Percentiles rank a stretch among this genome's conserved stretches.
These are phyloP conservation scores for Furcula furcula DNA, from an alignment of 2,888 invertebrate species.

Conservation along the genomic window DNA sequence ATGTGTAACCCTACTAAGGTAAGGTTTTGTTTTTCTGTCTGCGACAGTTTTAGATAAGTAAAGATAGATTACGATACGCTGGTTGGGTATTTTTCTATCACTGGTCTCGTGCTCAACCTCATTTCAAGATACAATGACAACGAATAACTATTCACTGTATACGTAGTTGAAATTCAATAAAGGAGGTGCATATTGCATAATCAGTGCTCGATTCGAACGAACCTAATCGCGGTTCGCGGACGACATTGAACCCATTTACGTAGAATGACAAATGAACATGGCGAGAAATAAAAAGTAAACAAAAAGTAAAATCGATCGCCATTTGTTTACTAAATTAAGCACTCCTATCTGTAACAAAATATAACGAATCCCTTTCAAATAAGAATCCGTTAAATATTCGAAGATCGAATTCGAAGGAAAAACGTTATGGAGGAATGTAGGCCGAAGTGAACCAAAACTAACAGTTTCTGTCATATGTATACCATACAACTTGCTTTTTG, in stretches of 20 bases:
- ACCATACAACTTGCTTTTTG: slow-evolving; percentile 11
- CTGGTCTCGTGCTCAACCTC: too few species aligned
- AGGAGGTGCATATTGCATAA: slow-evolving; percentile 2
- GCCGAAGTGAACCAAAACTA: slow-evolving; percentile 14
- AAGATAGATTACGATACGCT: too few species aligned
- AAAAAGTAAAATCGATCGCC: not conserved
- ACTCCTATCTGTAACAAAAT: slow-evolving; percentile 15
- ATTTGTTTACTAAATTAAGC: slow-evolving; percentile 5
- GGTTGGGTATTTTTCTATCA: too few species aligned
- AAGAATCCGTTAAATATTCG: slow-evolving; percentile 75
- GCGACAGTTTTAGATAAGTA: too few species aligned
- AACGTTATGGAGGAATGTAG: slow-evolving; percentile 63
- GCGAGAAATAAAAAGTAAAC: not conserved
- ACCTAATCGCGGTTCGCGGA: slow-evolving; percentile 1
- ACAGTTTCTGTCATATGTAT: slow-evolving; percentile 12
- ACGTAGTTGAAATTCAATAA: not conserved
- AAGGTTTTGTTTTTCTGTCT: too few species aligned
- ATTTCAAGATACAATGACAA: too few species aligned
- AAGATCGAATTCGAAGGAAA: slow-evolving; percentile 78
- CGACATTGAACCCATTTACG: slow-evolving; percentile 34
- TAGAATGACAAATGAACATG: not conserved
- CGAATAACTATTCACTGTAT: too few species aligned
- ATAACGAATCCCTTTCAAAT: slow-evolving; percentile 53
- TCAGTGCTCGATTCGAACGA: too few species aligned
- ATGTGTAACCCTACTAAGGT: too few species aligned